These are phyloP conservation scores for Pachypanchax playfairii DNA, from an alignment of 2,113 vertebrate genomes.

Conservation along the genomic window DNA sequence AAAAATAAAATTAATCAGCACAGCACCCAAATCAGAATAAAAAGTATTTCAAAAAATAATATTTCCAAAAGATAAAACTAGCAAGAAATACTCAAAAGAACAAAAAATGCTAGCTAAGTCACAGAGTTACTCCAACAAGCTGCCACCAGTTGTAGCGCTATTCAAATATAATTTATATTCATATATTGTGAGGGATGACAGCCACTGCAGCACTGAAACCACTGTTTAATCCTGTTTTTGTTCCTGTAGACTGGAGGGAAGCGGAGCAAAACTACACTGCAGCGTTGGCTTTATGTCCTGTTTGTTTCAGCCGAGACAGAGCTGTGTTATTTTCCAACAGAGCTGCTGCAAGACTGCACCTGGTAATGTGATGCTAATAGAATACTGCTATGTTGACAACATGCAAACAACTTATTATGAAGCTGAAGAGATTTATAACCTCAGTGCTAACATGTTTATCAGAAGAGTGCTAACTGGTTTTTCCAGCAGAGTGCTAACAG, in stretches of 20 bases:
- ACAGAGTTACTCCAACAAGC: too few relatives aligned
- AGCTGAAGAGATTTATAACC: too few relatives aligned
- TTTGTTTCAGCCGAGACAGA: constrained; percentile 57
- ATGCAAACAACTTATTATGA: background rate
- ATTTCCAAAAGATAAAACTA: too few relatives aligned
- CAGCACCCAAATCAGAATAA: too few relatives aligned
- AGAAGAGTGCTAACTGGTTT: background rate
- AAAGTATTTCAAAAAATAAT: too few relatives aligned
- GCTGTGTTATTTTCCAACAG: constrained; percentile 68
- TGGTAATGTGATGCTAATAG: constrained; percentile 40
- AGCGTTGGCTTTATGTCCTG: constrained; percentile 54
- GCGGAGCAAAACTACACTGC: constrained; percentile 58
- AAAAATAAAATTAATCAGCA: too few relatives aligned
- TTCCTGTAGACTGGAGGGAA: constrained; percentile 51
- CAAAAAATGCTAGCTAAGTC: too few relatives aligned
- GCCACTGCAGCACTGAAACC: background rate
- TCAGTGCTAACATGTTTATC: background rate
- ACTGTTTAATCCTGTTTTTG: background rate
- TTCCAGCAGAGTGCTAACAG: background rate
- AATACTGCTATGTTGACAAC: background rate
- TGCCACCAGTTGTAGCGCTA: too few relatives aligned
- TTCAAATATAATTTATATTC: too few relatives aligned
- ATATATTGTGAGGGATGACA: too few relatives aligned
- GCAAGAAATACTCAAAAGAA: too few relatives aligned
- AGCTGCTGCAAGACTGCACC: constrained; percentile 62